Base-by-base conservation (phyloP, 2,797 vertebrate species). In the Gymnoscopelus microlampas region DNA sequence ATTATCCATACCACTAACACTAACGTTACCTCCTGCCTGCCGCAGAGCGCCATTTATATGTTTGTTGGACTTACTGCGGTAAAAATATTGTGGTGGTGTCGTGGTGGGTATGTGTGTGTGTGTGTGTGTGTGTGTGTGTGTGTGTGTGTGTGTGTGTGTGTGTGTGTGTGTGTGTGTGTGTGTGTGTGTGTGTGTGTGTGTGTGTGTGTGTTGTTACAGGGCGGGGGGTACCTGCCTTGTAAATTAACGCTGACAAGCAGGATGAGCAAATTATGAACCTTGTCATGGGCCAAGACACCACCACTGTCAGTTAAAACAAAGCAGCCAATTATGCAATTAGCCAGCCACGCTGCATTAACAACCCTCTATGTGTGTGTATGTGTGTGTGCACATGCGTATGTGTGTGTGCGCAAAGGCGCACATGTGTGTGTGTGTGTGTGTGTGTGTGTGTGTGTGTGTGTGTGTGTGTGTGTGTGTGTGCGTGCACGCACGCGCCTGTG, bases 201-300 rank as follows among this genome's bases (percentile, higher is more conserved):
- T 11, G 6, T 39, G 39, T 9, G 39, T 39, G 39, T 39, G 39
- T 8, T 44, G 39, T 10, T 44, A 44, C 2, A 12, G 4, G n/a
- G 59, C 44, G 74, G 47, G 57, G 79, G 74, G 80, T 81, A 78
- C 83, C 77, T 66, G 83, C 81, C 70, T 84, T 77, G 87, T 85
- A 91, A 91, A 92, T 88, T 58, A 80, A 60, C 85, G 91, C 94
- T 93, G 94, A 95, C 94, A 94, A 87, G 90, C 93, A 94, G 91
- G 91, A 94, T 85, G 92, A 95, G 94, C 94, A 95, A 95, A 96
- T 95, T 94, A 96, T 92, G 93, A 44, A 93, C 86, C 87, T 90
- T 94, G 95, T 96, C 95, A 95, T 93, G 89, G 76, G 86, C 92
- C 92, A 93, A 91, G 94, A 95, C 93, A 89, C 81, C 39, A 71